Evolutionary conservation across 2,888 invertebrate genomes (phyloP).

Genomic region (Morpho helenor): DNA sequence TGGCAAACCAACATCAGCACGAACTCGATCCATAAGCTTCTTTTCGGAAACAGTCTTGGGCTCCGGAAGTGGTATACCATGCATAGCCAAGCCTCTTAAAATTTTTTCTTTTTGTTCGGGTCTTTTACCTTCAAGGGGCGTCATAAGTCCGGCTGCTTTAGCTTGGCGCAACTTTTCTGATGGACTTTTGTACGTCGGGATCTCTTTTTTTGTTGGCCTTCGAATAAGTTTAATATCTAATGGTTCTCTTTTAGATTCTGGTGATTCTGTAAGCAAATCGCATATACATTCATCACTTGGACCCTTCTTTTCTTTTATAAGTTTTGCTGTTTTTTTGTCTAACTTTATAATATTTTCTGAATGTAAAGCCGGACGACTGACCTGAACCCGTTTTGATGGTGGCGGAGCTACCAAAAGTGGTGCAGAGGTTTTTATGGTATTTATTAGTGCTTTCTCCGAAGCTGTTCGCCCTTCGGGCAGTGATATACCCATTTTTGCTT

Average conservation of each 20-base stretch:
- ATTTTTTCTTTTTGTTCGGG: slow-evolving; percentile 34
- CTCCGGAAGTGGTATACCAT: slow-evolving; percentile 35
- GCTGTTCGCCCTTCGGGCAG: slow-evolving; percentile 35
- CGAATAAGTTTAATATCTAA: slow-evolving; percentile 16
- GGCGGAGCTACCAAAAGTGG: slow-evolving; percentile 8
- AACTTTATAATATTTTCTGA: slow-evolving; percentile 29
- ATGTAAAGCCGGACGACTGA: slow-evolving; percentile 7
- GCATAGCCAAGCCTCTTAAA: slow-evolving; percentile 27
- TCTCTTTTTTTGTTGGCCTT: not conserved
- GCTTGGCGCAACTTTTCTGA: slow-evolving; percentile 28
- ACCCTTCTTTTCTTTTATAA: slow-evolving; percentile 38
- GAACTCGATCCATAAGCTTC: slow-evolving; percentile 31
- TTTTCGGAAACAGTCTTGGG: slow-evolving; percentile 34
- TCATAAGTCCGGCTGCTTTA: slow-evolving; percentile 27
- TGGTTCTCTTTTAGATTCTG: slow-evolving; percentile 27
- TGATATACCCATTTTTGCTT: slow-evolving; percentile 31
- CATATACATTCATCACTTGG: slow-evolving; percentile 43
- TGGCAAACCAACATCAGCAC: slow-evolving; percentile 34
- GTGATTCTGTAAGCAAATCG: slow-evolving; percentile 32
- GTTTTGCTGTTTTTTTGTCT: slow-evolving; percentile 33
- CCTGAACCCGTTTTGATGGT: not conserved
- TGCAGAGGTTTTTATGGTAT: slow-evolving; percentile 23
- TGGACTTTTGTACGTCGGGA: slow-evolving; percentile 16
- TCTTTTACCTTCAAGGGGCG: slow-evolving; percentile 33
- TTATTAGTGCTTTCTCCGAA: slow-evolving; percentile 34